Evolutionary conservation across 2,888 invertebrate genomes (phyloP).

Genomic region (Tetropium fuscum): DNA sequence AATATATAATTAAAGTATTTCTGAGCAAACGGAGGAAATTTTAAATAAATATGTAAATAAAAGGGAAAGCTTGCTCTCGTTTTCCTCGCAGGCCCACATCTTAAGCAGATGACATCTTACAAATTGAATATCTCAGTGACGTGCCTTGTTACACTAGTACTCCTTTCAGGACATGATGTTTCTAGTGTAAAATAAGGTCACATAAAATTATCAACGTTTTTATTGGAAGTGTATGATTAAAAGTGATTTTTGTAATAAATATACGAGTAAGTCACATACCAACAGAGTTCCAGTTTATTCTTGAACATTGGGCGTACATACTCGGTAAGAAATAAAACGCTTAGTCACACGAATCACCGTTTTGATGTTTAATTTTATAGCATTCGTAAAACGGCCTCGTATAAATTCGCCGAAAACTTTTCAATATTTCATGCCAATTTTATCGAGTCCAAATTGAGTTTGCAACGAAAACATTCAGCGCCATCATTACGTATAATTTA

Average conservation of each 20-base stretch:
- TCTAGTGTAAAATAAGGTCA: too few relatives aligned
- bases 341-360: background rate
- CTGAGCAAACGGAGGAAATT: too few relatives aligned
- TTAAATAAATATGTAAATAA: background rate
- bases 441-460: constrained; percentile 68
- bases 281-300: constrained; percentile 1
- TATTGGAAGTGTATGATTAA: too few relatives aligned
- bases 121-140: too few relatives aligned
- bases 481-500: constrained; percentile 75
- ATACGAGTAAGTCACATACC: too few relatives aligned
- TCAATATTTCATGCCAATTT: constrained; percentile 6
- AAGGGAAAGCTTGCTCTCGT: background rate
- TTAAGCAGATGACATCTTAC: too few relatives aligned
- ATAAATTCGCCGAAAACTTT: constrained; percentile 6
- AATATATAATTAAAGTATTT: constrained; percentile 2
- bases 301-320: background rate
- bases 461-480: constrained; percentile 78
- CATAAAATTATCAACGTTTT: too few relatives aligned
- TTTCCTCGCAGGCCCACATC: background rate
- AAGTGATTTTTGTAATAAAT: too few relatives aligned
- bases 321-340: background rate
- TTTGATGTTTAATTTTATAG: background rate
- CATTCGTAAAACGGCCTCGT: background rate
- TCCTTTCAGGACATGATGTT: too few relatives aligned
- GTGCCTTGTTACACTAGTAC: too few relatives aligned